phyloP scores from a whole-genome alignment of 2,888 invertebrate species.

The Acrobasis consociella region DNA sequence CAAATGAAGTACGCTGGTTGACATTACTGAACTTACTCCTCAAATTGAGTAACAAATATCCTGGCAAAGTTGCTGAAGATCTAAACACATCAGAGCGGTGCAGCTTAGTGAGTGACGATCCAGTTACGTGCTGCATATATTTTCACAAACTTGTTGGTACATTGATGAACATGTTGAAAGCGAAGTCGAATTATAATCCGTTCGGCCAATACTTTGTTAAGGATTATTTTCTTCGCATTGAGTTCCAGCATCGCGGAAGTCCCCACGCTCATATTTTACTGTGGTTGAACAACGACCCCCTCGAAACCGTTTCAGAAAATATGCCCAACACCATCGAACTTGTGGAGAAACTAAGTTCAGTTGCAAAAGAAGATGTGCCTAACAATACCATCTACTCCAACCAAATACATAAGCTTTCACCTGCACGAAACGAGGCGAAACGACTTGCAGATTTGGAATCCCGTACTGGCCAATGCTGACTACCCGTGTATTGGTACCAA shows the following conservation, averaged over 20 bases:
- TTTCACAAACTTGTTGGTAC: conserved; percentile 44
- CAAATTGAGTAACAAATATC: too few species aligned
- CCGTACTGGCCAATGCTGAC: conserved; percentile 48
- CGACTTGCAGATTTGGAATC: conserved; percentile 44
- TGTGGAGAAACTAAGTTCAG: background rate
- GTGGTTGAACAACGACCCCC: conserved; percentile 54
- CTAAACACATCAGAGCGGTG: too few species aligned
- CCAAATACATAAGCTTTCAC: conserved; percentile 45
- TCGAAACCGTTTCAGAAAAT: background rate
- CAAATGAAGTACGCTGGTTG: conserved; percentile 57
- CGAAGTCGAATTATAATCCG: conserved; percentile 41
- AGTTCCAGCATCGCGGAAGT: conserved; percentile 58
- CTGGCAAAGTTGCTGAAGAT: too few species aligned
- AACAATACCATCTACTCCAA: background rate
- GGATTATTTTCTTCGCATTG: conserved; percentile 51
- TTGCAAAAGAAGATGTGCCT: background rate
- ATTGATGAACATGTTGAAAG: conserved; percentile 36
- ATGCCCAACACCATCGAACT: background rate
- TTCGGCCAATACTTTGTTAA: conserved; percentile 44
- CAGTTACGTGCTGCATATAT: conserved; percentile 45
- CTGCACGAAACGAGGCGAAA: conserved; percentile 45
- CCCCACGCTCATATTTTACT: conserved; percentile 57
- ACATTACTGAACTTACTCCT: conserved; percentile 46
- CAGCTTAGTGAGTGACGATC: too few species aligned
- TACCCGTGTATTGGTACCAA: conserved; percentile 45